Conservation (phyloP, 2,888 invertebrate genomes). For the Anodontia alba region DNA sequence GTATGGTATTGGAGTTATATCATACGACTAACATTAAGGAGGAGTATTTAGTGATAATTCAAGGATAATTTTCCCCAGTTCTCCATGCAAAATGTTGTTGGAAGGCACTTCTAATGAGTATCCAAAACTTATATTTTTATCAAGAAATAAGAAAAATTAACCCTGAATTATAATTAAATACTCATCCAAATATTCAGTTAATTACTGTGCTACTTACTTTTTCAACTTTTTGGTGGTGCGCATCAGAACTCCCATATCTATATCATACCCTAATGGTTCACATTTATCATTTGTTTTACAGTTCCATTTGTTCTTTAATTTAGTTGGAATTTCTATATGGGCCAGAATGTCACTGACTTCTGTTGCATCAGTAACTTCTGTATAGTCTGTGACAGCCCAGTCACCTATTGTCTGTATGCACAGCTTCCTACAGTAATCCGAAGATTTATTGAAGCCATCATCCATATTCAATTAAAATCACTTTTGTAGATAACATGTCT, state of each 20-base stretch:
- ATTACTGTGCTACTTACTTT: conserved; percentile 14
- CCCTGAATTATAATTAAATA: too few species aligned
- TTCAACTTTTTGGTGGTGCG: background rate
- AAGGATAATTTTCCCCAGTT: too few species aligned
- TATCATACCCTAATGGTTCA: background rate
- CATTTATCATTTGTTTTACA: background rate
- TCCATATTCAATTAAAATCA: background rate
- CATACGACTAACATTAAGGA: too few species aligned
- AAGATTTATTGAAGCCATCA: conserved; percentile 7
- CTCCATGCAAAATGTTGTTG: too few species aligned
- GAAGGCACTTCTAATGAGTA: too few species aligned
- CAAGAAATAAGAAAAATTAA: too few species aligned
- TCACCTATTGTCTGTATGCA: conserved; percentile 5
- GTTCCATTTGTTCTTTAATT: background rate
- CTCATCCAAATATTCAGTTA: too few species aligned
- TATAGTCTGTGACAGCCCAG: background rate
- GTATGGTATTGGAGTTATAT: too few species aligned
- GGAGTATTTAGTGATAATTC: too few species aligned
- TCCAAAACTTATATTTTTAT: too few species aligned
- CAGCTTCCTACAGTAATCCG: background rate
- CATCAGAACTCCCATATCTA: conserved; percentile 7
- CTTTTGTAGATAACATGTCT: background rate
- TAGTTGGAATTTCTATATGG: background rate
- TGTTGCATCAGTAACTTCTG: background rate
- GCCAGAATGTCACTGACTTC: background rate